These are phyloP conservation scores for Gephyroberyx darwinii DNA, from an alignment of 2,797 vertebrate species.

Conservation along the genomic window DNA sequence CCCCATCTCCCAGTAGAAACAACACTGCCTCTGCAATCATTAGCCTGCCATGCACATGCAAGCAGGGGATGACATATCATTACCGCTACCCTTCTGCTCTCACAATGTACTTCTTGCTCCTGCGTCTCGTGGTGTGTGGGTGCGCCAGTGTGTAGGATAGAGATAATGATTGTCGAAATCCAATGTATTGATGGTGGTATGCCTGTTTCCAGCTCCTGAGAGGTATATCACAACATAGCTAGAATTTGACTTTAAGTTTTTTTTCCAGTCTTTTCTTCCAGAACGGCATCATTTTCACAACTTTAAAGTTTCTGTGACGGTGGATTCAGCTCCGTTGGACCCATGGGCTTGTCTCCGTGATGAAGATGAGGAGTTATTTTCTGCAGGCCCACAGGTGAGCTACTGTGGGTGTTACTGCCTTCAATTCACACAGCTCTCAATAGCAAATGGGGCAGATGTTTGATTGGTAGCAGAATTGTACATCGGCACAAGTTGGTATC, in stretches of 20 bases:
- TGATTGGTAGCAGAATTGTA: slow-evolving; percentile 33
- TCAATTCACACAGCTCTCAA: slow-evolving; percentile 36
- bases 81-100: slow-evolving; percentile 17
- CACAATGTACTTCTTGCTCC: slow-evolving; percentile 29
- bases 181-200: not conserved
- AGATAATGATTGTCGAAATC: not conserved
- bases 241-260: not conserved
- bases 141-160: slow-evolving; percentile 7
- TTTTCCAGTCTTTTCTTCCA: not conserved
- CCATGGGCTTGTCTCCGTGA: slow-evolving; percentile 17
- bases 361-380: slow-evolving; percentile 29
- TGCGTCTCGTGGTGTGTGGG: not conserved
- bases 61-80: slow-evolving; percentile 24
- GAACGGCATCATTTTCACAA: slow-evolving; percentile 1
- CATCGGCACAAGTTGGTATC: slow-evolving; percentile 31
- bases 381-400: slow-evolving; percentile 42
- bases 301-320: slow-evolving; percentile 16
- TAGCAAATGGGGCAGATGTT: slow-evolving; percentile 53
- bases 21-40: slow-evolving; percentile 23
- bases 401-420: slow-evolving; percentile 48
- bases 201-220: not conserved
- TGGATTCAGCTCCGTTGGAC: slow-evolving; percentile 5
- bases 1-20: slow-evolving; percentile 28
- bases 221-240: not conserved
- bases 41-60: slow-evolving; percentile 29